Evolutionary conservation across 2,888 invertebrate genomes (phyloP).

Genomic region (Seira sanloemensis): DNA sequence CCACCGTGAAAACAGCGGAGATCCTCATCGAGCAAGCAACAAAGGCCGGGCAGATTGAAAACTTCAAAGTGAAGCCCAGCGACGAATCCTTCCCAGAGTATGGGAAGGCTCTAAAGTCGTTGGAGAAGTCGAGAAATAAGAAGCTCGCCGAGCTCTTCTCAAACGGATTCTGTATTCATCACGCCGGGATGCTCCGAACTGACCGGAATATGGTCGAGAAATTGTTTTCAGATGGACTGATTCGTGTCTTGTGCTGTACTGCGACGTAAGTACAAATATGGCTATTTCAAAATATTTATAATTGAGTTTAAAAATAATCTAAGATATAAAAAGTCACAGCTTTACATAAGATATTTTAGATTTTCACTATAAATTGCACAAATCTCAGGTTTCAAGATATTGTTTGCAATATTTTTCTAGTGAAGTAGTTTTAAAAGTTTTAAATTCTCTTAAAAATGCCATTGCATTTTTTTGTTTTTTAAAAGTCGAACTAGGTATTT

Average conservation of each 20-base stretch:
- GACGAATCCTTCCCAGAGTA: conserved; percentile 77
- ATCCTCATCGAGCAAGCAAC: conserved; percentile 88
- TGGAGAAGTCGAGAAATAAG: conserved; percentile 86
- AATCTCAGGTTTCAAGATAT: no score
- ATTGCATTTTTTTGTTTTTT: no score
- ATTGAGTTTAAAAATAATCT: background rate
- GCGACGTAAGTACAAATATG: conserved; percentile 82
- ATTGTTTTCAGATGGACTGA: conserved; percentile 90
- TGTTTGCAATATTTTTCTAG: no score
- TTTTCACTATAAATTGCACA: no score
- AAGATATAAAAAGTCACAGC: no score
- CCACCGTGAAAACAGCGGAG: conserved; percentile 92
- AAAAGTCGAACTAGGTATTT: no score
- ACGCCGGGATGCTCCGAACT: conserved; percentile 94
- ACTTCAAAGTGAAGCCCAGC: conserved; percentile 83
- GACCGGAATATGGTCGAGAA: conserved; percentile 94
- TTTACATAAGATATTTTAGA: no score
- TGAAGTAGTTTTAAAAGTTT: conserved; percentile 76
- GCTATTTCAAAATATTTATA: background rate
- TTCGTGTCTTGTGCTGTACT: conserved; percentile 94
- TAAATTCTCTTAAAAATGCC: no score
- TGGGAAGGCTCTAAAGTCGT: conserved; percentile 83
- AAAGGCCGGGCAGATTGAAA: conserved; percentile 83
- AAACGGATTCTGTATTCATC: conserved; percentile 94
- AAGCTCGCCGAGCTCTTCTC: conserved; percentile 89